phyloP scores from a whole-genome alignment of 2,113 vertebrate species.

The Crotophaga sulcirostris region DNA sequence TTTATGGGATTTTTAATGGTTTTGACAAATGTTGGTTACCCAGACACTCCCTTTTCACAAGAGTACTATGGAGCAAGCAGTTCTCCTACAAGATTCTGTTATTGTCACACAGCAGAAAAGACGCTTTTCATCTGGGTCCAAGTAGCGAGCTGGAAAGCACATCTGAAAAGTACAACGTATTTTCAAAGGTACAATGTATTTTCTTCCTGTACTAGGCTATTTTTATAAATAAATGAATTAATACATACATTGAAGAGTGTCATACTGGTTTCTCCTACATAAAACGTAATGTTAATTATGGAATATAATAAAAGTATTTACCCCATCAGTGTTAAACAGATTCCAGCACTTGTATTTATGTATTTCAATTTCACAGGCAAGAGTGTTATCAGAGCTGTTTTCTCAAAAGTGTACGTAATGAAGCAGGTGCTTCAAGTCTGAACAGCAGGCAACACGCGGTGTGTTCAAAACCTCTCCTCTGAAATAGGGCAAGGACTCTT shows the following conservation, averaged over 20 bases:
- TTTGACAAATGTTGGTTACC: not conserved
- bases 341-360: not conserved
- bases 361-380: not conserved
- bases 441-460: not conserved
- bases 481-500: not conserved
- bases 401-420: not conserved
- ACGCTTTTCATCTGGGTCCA: not conserved
- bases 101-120: not conserved
- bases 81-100: not conserved
- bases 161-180: not conserved
- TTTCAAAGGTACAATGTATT: not conserved
- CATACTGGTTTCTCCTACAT: not conserved
- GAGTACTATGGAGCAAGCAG: not conserved
- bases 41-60: not conserved
- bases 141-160: not conserved
- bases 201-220: not conserved
- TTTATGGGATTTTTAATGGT: not conserved
- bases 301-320: not conserved
- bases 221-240: not conserved
- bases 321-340: not conserved
- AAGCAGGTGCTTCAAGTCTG: not conserved
- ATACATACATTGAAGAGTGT: not conserved
- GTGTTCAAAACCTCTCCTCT: not conserved
- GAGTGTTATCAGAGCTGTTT: not conserved
- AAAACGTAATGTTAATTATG: not conserved